Base-by-base conservation (phyloP, 2,113 vertebrate species). In the Apodemus sylvaticus region DNA sequence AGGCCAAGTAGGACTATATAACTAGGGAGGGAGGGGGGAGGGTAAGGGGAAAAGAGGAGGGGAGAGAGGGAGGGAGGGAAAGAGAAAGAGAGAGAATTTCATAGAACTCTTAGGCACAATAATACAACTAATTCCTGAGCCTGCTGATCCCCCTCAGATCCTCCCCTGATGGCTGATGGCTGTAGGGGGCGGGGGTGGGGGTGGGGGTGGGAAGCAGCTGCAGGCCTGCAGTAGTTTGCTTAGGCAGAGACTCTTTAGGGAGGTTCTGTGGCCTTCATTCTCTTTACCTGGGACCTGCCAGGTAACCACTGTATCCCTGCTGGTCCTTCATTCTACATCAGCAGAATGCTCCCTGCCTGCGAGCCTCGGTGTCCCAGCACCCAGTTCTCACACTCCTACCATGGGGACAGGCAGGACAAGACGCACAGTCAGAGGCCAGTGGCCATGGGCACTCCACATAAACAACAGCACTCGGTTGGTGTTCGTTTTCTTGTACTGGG, bases 251-350 rank as follows among this genome's bases (percentile, higher is more conserved):
- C 42, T 92, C 76, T 53, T 55, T 55, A 55, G 68, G 70, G 12
- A 16, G n/a, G 74, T 66, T 82, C 51, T 81, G 55, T 51, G 77
- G 36, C 39, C 86, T 86, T 90, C 81, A 71, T 96, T 95, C 60
- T 86, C 48, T 85, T 62, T 36, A 64, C 45, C n/a, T 39, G 36
- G 31, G 53, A 31, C 74, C 64, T 88, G 29, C 68, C 58, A 48
- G 31, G 10, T 16, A 45, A 31, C 26, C 45, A 14, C 31, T 6
- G 4, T 2, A 0, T 55, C 7, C 17, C 14, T 22, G 22, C 19
- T 2, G 45, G 55, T 45, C 60, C 62, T 24, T 48, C 7, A 13
- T 85, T 45, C 66, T 14, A 36, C 26, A 48, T 77, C 19, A 17
- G 13, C 29, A 51, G 70, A 58, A 20, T 73, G 78, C 79, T 64